phyloP scores from a whole-genome alignment of 2,113 vertebrate species.

The Sinocyclocheilus rhinocerous region DNA sequence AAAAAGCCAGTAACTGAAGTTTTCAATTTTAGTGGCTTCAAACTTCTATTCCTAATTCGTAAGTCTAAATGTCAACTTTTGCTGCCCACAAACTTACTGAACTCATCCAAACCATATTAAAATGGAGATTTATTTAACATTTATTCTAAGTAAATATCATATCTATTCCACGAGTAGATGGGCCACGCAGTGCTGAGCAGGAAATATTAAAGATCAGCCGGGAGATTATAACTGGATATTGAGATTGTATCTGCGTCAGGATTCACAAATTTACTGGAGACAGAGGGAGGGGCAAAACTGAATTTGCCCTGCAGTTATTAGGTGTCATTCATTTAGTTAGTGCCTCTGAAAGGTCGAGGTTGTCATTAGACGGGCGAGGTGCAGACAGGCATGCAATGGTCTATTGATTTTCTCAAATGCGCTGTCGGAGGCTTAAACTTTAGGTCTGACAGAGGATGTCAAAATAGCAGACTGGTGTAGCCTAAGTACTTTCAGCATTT shows the following conservation, averaged over 20 bases:
- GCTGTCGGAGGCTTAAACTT: constrained; percentile 51
- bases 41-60: background rate
- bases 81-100: background rate
- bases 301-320: constrained; percentile 54
- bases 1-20: no score
- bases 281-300: background rate
- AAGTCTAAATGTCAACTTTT: background rate
- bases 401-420: constrained; percentile 57
- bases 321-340: constrained; percentile 54
- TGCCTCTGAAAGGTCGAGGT: constrained; percentile 57
- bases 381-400: constrained; percentile 52
- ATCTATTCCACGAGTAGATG: background rate
- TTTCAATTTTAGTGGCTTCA: background rate
- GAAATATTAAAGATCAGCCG: constrained; percentile 42
- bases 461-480: constrained; percentile 44
- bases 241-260: constrained; percentile 6
- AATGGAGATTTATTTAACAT: constrained; percentile 31
- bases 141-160: constrained; percentile 22
- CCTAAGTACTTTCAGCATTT: constrained; percentile 6
- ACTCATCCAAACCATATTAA: background rate
- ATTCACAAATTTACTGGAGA: constrained; percentile 10
- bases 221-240: constrained; percentile 1
- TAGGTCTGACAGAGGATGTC: constrained; percentile 54
- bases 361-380: constrained; percentile 56
- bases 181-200: background rate